A percentile compares a stretch with the other conserved stretches of the same genome.
Conservation (phyloP, 2,113 vertebrate species). For the Sprattus sprattus region DNA sequence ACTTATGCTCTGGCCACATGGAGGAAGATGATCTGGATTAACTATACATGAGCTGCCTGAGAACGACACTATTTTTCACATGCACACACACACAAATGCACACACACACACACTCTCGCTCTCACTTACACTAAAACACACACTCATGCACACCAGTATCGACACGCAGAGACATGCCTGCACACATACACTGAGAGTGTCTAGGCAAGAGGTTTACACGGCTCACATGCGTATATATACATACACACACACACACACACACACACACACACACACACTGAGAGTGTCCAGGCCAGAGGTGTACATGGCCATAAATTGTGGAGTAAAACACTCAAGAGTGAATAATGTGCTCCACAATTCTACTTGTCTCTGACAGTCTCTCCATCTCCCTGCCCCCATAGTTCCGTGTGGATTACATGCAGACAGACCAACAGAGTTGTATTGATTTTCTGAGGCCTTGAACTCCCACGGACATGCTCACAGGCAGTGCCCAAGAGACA, state of each 20-base stretch:
- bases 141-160: not conserved
- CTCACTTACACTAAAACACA: not conserved
- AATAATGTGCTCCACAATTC: no score
- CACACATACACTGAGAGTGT: not conserved
- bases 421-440: not conserved
- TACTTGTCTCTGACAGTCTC: not conserved
- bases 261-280: not conserved
- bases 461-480: not conserved
- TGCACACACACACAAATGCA: no score
- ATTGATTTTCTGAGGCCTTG: not conserved
- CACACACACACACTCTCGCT: not conserved
- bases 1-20: conserved; percentile 19
- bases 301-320: not conserved
- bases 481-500: not conserved
- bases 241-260: no score
- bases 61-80: not conserved
- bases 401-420: not conserved
- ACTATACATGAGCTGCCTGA: conserved; percentile 35
- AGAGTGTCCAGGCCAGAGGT: not conserved
- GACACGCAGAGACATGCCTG: not conserved
- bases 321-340: no score
- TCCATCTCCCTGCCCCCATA: not conserved
- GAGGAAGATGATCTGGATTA: conserved; percentile 34
- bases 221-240: no score
- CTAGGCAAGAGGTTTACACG: not conserved